A percentile compares a stretch with the other conserved stretches of the same genome.
Conservation (phyloP, 2,888 invertebrate genomes). For the Pantelozetes paolii region DNA sequence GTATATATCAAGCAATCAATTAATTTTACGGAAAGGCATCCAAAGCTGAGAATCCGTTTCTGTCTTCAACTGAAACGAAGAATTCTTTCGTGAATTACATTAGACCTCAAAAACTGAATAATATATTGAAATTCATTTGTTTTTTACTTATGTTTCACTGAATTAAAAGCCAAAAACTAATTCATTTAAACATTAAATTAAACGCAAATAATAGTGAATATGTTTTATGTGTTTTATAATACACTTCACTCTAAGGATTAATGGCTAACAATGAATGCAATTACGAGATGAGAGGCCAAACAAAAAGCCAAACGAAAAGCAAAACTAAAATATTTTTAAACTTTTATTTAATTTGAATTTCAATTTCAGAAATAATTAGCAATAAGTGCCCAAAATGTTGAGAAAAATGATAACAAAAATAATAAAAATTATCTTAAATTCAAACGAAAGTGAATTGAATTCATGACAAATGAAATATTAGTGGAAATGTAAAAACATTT, state of each 20-base stretch:
- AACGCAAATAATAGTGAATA: background rate
- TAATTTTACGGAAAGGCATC: background rate
- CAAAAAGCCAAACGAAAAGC: background rate
- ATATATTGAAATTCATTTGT: conserved; percentile 18
- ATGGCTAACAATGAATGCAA: conserved; percentile 25
- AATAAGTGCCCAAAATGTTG: too few species aligned
- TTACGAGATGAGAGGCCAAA: background rate
- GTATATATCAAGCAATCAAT: conserved; percentile 15
- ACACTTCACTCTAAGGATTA: background rate
- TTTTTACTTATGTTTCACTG: conserved; percentile 2
- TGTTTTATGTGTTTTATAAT: too few species aligned
- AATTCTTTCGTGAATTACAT: conserved; percentile 13
- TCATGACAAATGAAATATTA: conserved; percentile 1
- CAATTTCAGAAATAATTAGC: too few species aligned
- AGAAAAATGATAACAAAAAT: too few species aligned
- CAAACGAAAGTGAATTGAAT: background rate
- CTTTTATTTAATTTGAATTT: background rate
- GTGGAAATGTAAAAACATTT: background rate
- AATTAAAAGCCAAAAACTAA: background rate
- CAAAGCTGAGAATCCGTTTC: background rate
- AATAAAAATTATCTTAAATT: too few species aligned
- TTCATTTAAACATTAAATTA: background rate
- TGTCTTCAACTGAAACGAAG: background rate
- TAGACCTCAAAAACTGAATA: conserved; percentile 22
- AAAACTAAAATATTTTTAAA: background rate